Conservation (phyloP, 2,113 vertebrate species). For the Oxyura jamaicensis region DNA sequence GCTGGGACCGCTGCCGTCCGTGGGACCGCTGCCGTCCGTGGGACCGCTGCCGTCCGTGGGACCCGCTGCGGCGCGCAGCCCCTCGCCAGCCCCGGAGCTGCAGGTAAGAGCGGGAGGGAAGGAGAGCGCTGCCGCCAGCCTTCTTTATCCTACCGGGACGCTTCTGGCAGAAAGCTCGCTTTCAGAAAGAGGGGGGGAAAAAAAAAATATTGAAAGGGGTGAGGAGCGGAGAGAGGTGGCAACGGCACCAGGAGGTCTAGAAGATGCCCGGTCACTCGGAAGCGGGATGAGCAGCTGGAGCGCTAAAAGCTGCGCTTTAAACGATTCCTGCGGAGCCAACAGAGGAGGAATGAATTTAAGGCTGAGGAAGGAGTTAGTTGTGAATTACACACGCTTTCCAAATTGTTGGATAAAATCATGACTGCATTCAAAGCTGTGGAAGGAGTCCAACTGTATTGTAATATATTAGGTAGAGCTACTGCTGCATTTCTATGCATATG, state of each 20-base stretch:
- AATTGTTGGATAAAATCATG: slow-evolving; percentile 42
- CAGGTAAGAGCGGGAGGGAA: slow-evolving; percentile 67
- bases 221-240: background rate
- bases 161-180: background rate
- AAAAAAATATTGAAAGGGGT: background rate
- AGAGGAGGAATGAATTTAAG: slow-evolving; percentile 7
- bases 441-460: slow-evolving; percentile 32
- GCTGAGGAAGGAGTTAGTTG: background rate
- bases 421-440: slow-evolving; percentile 45
- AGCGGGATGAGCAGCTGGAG: background rate
- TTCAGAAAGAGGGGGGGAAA: background rate
- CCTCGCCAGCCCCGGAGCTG: background rate
- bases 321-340: background rate
- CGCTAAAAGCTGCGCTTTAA: background rate
- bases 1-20: slow-evolving; percentile 64
- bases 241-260: background rate
- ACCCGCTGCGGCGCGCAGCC: no score
- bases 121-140: background rate
- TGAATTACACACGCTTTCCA: slow-evolving; percentile 56
- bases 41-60: no score
- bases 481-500: background rate
- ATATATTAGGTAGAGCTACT: slow-evolving; percentile 29
- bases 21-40: no score
- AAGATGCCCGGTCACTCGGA: background rate
- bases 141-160: background rate